These are phyloP conservation scores for Drosophila neonasuta DNA, from an alignment of 2,888 invertebrate species.

Conservation along the genomic window DNA sequence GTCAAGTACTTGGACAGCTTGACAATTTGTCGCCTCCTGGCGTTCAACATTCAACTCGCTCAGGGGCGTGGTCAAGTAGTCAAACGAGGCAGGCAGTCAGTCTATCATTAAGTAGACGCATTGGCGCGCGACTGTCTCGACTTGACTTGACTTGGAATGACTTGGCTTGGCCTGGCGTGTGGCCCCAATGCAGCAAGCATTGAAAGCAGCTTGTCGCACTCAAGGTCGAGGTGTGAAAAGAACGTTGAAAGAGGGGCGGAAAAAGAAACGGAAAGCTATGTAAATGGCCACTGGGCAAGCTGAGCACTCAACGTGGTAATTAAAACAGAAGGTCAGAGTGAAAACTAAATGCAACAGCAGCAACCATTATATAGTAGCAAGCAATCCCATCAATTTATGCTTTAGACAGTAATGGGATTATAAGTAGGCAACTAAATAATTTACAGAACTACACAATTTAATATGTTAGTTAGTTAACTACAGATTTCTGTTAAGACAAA, in stretches of 20 bases:
- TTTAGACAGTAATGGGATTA: not conserved
- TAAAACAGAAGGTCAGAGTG: constrained; percentile 22
- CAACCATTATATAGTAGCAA: not conserved
- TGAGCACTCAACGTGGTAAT: constrained; percentile 35
- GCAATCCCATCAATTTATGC: not conserved
- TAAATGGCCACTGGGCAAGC: constrained; percentile 49
- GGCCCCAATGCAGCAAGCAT: constrained; percentile 2
- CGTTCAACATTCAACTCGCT: constrained; percentile 17
- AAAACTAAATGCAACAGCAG: not conserved
- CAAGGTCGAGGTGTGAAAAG: constrained; percentile 55
- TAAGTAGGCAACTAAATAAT: not conserved
- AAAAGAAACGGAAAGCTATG: constrained; percentile 32
- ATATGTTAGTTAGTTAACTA: too few species aligned
- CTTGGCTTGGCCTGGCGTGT: too few species aligned
- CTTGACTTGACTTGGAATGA: not conserved
- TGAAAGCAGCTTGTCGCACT: constrained; percentile 15
- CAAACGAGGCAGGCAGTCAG: constrained; percentile 1
- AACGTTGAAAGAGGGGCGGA: constrained; percentile 23
- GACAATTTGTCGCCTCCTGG: constrained; percentile 22
- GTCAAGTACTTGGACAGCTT: constrained; percentile 38
- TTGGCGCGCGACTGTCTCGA: constrained; percentile 42
- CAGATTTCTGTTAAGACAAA: too few species aligned
- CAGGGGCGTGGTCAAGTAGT: constrained; percentile 25
- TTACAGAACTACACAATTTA: not conserved
- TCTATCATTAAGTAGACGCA: constrained; percentile 61